A percentile compares a stretch with the other conserved stretches of the same genome.
Evolutionary conservation across 2,113 vertebrate species (phyloP).

Genomic region (Penelope pileata): DNA sequence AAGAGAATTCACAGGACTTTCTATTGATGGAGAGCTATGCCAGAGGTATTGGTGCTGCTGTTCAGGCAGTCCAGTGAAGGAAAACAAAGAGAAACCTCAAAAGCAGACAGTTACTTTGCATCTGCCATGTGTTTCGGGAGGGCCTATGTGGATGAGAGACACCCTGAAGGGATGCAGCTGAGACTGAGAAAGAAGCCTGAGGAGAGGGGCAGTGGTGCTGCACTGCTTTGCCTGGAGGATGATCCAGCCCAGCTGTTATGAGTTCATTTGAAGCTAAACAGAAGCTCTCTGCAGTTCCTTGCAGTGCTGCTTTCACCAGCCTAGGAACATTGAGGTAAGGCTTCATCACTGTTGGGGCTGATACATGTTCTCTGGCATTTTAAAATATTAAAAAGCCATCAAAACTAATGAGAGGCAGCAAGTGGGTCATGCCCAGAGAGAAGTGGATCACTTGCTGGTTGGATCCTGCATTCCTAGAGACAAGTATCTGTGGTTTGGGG

Average conservation of each 20-base stretch:
- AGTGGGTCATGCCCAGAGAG: background rate
- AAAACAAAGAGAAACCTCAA: background rate
- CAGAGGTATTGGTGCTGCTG: background rate
- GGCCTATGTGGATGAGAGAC: background rate
- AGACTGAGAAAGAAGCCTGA: background rate
- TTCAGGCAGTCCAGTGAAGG: background rate
- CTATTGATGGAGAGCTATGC: background rate
- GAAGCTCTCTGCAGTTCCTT: background rate
- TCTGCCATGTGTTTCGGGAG: background rate
- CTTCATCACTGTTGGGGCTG: background rate
- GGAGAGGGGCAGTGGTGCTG: background rate
- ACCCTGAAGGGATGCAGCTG: background rate
- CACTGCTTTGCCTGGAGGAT: background rate
- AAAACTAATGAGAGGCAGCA: background rate
- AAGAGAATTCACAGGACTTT: background rate
- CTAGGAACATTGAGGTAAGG: background rate
- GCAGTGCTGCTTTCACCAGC: background rate
- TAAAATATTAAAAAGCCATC: background rate
- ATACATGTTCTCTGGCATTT: background rate
- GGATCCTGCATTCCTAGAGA: background rate
- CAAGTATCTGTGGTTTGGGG: background rate
- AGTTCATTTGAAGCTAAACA: background rate
- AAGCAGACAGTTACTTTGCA: background rate
- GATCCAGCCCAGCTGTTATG: background rate
- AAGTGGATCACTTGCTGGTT: background rate